Evolutionary conservation across 2,797 vertebrate species (phyloP).

Genomic region (Micrastur ruficollis): DNA sequence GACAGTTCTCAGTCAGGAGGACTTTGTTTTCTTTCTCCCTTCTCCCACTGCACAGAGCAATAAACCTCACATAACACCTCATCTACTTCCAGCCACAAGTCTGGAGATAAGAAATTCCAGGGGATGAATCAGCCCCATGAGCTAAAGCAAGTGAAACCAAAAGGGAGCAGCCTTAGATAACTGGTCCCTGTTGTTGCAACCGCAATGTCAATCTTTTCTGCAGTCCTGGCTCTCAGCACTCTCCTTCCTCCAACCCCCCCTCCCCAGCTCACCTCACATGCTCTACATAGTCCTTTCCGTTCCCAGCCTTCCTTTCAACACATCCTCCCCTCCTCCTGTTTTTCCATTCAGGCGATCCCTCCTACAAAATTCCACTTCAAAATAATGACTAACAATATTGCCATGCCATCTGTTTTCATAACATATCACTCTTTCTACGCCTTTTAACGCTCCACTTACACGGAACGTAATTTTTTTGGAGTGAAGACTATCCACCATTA

Average conservation of each 20-base stretch:
- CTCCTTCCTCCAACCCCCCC: background rate
- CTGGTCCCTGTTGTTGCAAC: constrained; percentile 11
- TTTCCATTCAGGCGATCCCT: constrained; percentile 41
- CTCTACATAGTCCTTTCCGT: background rate
- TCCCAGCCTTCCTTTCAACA: constrained; percentile 29
- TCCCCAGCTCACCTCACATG: constrained; percentile 18
- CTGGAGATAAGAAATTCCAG: constrained; percentile 25
- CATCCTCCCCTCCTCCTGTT: background rate
- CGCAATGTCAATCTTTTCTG: background rate
- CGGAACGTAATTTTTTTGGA: background rate
- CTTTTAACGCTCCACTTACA: background rate
- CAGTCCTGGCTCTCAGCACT: background rate
- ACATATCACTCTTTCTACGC: constrained; percentile 35
- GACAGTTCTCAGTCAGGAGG: background rate
- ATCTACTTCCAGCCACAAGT: background rate
- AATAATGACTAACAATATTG: constrained; percentile 36
- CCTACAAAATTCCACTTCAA: constrained; percentile 54
- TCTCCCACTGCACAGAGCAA: constrained; percentile 13
- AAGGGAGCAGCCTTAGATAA: background rate
- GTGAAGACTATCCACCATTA: background rate
- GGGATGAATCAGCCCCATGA: background rate
- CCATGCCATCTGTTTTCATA: constrained; percentile 47
- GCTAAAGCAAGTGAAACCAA: constrained; percentile 25
- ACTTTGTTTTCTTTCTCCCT: background rate
- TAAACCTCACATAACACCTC: background rate